These are phyloP conservation scores for Drosophila silvestris DNA, from an alignment of 2,888 invertebrate genomes.

Conservation along the genomic window DNA sequence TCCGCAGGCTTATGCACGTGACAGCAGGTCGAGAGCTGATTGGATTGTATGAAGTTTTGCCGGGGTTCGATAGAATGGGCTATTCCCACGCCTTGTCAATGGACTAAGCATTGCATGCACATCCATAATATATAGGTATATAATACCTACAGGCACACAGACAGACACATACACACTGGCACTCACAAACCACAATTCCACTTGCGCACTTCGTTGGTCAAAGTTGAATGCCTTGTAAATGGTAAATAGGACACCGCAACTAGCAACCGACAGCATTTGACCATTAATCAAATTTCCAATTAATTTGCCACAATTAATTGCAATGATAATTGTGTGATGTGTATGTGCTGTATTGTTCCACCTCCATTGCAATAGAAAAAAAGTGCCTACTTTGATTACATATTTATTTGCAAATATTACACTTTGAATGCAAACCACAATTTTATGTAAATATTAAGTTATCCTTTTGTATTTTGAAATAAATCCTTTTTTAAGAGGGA, in stretches of 20 bases:
- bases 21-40: constrained; percentile 40
- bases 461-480: neutral
- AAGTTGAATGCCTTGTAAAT: constrained; percentile 67
- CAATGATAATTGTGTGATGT: constrained; percentile 67
- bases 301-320: constrained; percentile 81
- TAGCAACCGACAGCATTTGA: constrained; percentile 48
- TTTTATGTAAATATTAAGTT: neutral
- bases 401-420: neutral
- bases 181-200: constrained; percentile 40
- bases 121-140: constrained; percentile 6
- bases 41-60: constrained; percentile 13
- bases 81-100: constrained; percentile 67
- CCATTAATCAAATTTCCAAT: constrained; percentile 81
- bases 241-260: constrained; percentile 55
- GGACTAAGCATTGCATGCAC: constrained; percentile 26
- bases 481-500: neutral
- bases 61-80: constrained; percentile 17
- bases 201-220: constrained; percentile 52
- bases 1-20: constrained; percentile 65
- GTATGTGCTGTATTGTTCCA: neutral
- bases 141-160: constrained; percentile 7
- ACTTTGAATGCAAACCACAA: neutral
- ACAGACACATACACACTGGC: constrained; percentile 5
- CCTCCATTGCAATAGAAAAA: constrained; percentile 5
- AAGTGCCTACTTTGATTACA: neutral